Base-by-base conservation (phyloP, 2,797 vertebrate genomes). In the Alfaro cultratus region DNA sequence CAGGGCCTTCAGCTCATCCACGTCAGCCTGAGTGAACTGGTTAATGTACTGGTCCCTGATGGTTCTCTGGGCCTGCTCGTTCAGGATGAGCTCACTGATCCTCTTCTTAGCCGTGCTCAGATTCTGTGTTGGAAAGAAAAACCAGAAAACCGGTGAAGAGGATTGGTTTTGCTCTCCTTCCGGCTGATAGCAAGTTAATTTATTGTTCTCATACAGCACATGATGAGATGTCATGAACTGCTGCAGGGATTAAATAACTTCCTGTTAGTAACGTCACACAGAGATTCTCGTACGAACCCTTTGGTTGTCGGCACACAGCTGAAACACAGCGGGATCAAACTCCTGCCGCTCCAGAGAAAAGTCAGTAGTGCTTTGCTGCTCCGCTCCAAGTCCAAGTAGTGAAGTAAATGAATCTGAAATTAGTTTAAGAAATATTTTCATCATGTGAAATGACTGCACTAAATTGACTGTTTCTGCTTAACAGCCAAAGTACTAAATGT, bases 231-330 rank as follows among this genome's bases (percentile, higher is more conserved):
- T 64, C 7, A 36, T 64, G 7, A 67, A 39, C 8, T 23, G 18
- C 39, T 67, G 9, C 3, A 41, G 36, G 21, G 18, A 39, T 11
- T 23, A 39, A 39, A 23, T 36, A 10, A 39, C 16, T 39, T 67
- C 34, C 18, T 10, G 9, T 67, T 21, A 10, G 34, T 67, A 41
- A 41, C 41, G 9, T 43, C 41, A 43, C 34, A 23, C 34, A 67
- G 36, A 68, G 21, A 5, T 39, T 15, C n/a, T 43, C 39, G 43
- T 51, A 45, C 4, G 1, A 31, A 93, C 92, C 88, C 77, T 26
- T 26, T 31, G 1, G 55, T 78, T 95, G 80, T 95, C 91, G 11
- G 96, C 97, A 91, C 97, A 99, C 39, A 98, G 88, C 8, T 97
- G 94, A 87, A 99, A 96, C 41, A 91, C 87, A 0, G 83, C 85